Conservation (phyloP, 2,113 vertebrate genomes). For the Lagopus muta region DNA sequence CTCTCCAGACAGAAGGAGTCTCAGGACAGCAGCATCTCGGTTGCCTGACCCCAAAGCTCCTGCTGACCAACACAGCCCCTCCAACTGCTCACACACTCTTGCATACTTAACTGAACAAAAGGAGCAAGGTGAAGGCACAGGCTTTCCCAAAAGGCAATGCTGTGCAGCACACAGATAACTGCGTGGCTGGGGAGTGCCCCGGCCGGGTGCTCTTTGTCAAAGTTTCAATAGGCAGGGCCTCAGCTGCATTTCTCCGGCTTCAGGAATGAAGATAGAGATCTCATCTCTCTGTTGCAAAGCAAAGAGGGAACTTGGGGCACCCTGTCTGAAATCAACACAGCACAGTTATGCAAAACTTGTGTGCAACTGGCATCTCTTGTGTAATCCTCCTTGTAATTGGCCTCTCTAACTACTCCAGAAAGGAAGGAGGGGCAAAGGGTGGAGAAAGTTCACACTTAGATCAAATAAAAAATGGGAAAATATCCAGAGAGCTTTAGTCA, state of each 20-base stretch:
- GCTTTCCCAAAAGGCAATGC: not conserved
- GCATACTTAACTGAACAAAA: not conserved
- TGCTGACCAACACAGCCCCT: not conserved
- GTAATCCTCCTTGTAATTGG: constrained; percentile 67
- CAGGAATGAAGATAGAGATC: constrained; percentile 66
- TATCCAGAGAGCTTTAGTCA: constrained; percentile 72
- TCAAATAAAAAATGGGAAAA: constrained; percentile 71
- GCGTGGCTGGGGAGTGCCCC: not conserved
- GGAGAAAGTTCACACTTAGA: constrained; percentile 76
- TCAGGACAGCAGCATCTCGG: not conserved
- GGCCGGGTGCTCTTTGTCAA: constrained; percentile 31
- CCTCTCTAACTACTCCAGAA: constrained; percentile 65
- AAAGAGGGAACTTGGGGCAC: constrained; percentile 33
- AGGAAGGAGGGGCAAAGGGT: constrained; percentile 65
- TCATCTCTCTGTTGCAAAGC: constrained; percentile 30
- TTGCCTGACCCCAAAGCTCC: not conserved
- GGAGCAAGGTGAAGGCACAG: not conserved
- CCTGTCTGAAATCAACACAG: constrained; percentile 64
- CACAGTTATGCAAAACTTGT: constrained; percentile 75
- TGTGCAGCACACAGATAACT: not conserved
- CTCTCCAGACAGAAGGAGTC: not conserved
- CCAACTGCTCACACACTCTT: accelerated
- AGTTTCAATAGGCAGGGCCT: constrained; percentile 22
- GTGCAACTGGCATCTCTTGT: constrained; percentile 73
- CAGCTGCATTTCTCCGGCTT: constrained; percentile 33